Conservation (phyloP, 2,113 vertebrate species). For the Macaca nemestrina region DNA sequence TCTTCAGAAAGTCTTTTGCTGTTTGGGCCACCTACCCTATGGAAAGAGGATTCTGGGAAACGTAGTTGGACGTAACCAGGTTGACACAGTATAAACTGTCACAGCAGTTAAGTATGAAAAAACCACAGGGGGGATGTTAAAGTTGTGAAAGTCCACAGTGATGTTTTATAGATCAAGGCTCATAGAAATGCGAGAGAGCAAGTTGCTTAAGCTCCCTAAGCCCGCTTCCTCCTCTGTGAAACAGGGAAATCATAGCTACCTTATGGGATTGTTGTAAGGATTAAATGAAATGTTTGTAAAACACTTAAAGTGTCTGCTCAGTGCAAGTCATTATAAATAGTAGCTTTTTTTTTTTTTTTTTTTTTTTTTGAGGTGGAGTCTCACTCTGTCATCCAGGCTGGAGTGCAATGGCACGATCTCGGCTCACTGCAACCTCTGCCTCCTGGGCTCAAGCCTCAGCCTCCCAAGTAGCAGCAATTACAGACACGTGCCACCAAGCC, state of each 20-base stretch:
- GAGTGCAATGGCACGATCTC: too few species aligned
- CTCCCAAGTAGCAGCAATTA: too few species aligned
- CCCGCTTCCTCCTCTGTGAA: background rate
- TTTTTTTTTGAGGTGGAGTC: too few species aligned
- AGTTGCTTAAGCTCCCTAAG: background rate
- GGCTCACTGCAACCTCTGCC: too few species aligned
- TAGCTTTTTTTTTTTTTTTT: too few species aligned
- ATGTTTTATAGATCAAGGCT: background rate
- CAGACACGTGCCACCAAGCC: too few species aligned
- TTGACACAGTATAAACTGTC: background rate
- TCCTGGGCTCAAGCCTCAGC: too few species aligned
- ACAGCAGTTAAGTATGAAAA: background rate
- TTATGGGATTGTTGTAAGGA: background rate
- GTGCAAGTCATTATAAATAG: background rate
- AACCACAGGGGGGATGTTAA: background rate
- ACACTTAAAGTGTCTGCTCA: background rate
- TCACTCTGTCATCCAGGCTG: too few species aligned
- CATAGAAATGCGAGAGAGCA: background rate
- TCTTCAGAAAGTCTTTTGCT: background rate
- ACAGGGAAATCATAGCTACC: background rate
- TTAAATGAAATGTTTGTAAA: conserved; percentile 16
- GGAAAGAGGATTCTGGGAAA: conserved; percentile 37
- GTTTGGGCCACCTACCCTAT: background rate
- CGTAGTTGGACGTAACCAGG: background rate
- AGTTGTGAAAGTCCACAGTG: background rate